Percentiles rank a stretch among this genome's conserved stretches.
These are phyloP conservation scores for Microctonus brassicae DNA, from an alignment of 2,888 invertebrate species.

Conservation along the genomic window DNA sequence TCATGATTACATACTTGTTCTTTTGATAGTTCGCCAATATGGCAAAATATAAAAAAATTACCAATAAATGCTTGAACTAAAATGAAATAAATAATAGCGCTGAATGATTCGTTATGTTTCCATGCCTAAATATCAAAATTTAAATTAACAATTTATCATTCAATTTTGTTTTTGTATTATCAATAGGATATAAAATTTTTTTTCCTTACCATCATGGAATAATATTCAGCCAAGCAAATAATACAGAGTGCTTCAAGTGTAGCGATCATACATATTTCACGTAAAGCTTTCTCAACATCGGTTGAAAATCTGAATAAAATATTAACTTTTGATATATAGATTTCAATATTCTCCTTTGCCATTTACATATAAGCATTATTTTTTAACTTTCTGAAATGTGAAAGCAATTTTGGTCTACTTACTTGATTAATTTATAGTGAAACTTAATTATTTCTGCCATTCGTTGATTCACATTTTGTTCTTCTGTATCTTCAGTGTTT, in stretches of 20 bases:
- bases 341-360: too few relatives aligned
- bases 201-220: conserved; percentile 40
- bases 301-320: conserved; percentile 25
- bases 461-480: conserved; percentile 21
- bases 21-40: conserved; percentile 45
- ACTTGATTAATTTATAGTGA: conserved; percentile 36
- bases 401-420: background rate
- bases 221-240: conserved; percentile 40
- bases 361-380: too few relatives aligned
- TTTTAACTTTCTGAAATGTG: too few relatives aligned
- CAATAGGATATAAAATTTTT: background rate
- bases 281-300: conserved; percentile 34
- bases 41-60: conserved; percentile 49
- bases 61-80: conserved; percentile 39
- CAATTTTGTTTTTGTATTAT: background rate
- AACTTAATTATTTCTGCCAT: conserved; percentile 32
- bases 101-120: conserved; percentile 35
- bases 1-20: conserved; percentile 35
- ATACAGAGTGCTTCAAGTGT: conserved; percentile 37
- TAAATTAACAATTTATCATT: background rate
- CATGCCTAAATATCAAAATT: conserved; percentile 40
- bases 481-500: background rate
- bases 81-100: conserved; percentile 35
- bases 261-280: conserved; percentile 39
- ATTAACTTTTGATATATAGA: background rate